Base-by-base conservation (phyloP, 2,888 invertebrate genomes). In the Eupithecia tripunctaria region DNA sequence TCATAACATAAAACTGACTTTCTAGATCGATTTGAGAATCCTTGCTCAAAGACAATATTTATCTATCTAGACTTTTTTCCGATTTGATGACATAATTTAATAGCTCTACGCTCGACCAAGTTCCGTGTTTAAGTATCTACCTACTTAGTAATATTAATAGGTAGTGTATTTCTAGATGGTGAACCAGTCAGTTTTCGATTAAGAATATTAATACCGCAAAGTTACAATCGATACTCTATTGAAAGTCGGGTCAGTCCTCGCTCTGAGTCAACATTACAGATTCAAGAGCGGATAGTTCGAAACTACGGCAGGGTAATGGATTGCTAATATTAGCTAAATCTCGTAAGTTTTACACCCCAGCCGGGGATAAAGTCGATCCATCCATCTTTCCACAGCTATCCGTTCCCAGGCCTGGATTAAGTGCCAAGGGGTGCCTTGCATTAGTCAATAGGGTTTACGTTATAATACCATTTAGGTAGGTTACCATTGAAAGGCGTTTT, bases 241-340 rank as follows among this genome's bases (percentile, higher is more conserved):
- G 64, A 75, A 65, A 73, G 67, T 73, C 70, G 72, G 76, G 70
- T 70, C 73, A 71, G 78, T 73, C 75, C 72, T 56, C 68, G 36
- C 51, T 72, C 65, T 73, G 67, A 70, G 68, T 70, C 70, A 76
- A 71, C 78, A 78, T 76, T 80, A 78, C 73, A 79, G 74, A 80
- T 77, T 75, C 74, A 75, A 76, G 77, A 79, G 76, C 70, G 76
- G 78, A 78, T 81, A 81, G 81, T 82, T 84, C 76, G 76, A 75
- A 81, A 82, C 80, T 77, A 75, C 82, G 78, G 80, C 75, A 78
- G 78, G 67, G 88, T 93, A 94, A 93, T 93, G 93, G 92, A 94
- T 94, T 92, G 94, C 91, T 91, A 92, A 93, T 94, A 93, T 94
- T 93, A 89, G 91, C 90, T 86, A 90, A 93, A 92, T 92, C 93